Evolutionary conservation across 2,113 vertebrate species (phyloP), one percentile per base, ranked within the genome.

Genomic region (Festucalex cinctus): DNA sequence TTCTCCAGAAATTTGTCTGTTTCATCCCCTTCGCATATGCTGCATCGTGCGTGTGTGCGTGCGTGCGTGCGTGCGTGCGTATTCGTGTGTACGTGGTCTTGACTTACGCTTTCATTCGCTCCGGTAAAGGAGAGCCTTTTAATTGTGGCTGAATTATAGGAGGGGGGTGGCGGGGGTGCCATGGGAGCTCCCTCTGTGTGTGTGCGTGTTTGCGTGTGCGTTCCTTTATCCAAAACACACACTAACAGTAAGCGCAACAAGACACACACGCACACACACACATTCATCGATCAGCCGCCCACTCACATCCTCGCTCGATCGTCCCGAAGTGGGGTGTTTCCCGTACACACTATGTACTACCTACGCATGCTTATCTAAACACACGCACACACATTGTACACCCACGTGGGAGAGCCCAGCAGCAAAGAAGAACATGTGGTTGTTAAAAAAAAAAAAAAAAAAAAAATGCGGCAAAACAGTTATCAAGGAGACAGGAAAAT

Each of bases 81-180:
- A 46, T n/a, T n/a, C 68, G 54, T 73, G 10, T 7, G 39, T 7
- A n/a, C n/a, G 46, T 68, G 62, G 54, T 69, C 46, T 74, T 88
- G 85, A 88, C 74, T 82, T 89, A 88, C 85, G 84, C 81, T 85
- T 88, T 89, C 84, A 89, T 88, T 89, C 84, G 87, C 80, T 85
- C 80, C 75, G 59, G 80, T 83, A 80, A 78, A 83, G 83, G 85
- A 83, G 80, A 85, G 74, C 68, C 82, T 86, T 79, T 82, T 88
- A 86, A 86, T 86, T 85, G 86, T 84, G 77, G 81, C 83, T 88
- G 82, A 89, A 85, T 89, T 85, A 88, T 86, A 80, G 87, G n/a
- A n/a, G 83, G 83, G 69, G 58, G 77, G 80, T 76, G 82, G 82
- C 75, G 81, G 77, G 82, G 83, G 80, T 56, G 75, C 77, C 83